Base-by-base conservation (phyloP, 2,888 invertebrate species). In the Perizoma flavofasciatum region DNA sequence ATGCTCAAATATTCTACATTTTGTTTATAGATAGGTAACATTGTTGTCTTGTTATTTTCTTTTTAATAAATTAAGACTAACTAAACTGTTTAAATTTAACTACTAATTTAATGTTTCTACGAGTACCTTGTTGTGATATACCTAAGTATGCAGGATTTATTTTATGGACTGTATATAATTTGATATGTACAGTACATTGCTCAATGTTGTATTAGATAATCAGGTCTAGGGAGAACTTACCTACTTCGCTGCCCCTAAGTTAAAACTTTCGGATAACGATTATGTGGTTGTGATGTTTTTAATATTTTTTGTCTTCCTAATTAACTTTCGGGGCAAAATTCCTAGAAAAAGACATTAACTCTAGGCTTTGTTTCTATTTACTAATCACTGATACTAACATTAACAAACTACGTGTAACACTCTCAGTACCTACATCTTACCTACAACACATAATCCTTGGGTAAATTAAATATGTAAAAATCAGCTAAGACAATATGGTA, bases 1-100 rank as follows among this genome's bases (percentile, higher is more conserved):
- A 89, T 90, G 91, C 91, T 92, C 91, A 91, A 91, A 88, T 83
- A 78, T 84, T 83, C 81, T 88, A 81, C 85, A 83, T 84, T 84
- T 90, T 90, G 83, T 81, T 84, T 90, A 89, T 83, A 81, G 89
- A n/a, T 91, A 89, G 82, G 73, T 88, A 86, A 87, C 86, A 82
- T 89, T 88, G 84, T 88, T 86, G 77, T 79, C 78, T 87, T 80
- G 83, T 86, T 88, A 77, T 82, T 89, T 83, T 85, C 88, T 88
- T 74, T 81, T 82, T 78, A 80, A 81, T 88, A 80, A 82, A 84
- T 86, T 83, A 59, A 45, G 54, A 49, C 53, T 54, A 50, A 54
- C 35, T 49, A 54, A 40, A 49, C 44, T 51, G 39, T n/a, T 49
- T 53, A 49, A 59, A 41, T 37, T 45, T 49, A 52, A 47, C 35